These are phyloP conservation scores for Platyura marginata DNA, from an alignment of 1,140 invertebrate genomes.

Conservation along the genomic window DNA sequence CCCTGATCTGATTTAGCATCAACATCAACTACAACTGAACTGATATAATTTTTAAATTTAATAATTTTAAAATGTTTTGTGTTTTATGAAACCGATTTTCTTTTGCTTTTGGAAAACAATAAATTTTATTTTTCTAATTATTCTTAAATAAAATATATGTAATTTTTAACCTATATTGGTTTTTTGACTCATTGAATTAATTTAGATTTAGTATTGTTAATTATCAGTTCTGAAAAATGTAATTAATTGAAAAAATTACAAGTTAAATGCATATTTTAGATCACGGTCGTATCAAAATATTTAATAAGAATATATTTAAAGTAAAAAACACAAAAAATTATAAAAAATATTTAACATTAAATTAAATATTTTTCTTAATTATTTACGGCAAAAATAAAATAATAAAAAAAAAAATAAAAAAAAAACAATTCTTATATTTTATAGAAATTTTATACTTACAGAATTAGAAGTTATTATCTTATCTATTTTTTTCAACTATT, in stretches of 20 bases:
- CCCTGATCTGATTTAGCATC: constrained; percentile 5
- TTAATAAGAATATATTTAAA: too few relatives aligned
- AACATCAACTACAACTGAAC: constrained; percentile 5
- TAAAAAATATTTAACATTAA: too few relatives aligned
- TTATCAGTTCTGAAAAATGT: neutral
- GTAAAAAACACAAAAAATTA: too few relatives aligned
- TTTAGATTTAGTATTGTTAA: neutral
- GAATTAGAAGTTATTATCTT: too few relatives aligned
- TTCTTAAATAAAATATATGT: neutral
- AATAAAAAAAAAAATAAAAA: too few relatives aligned
- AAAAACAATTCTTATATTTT: too few relatives aligned
- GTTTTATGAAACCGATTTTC: neutral
- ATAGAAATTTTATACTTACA: too few relatives aligned
- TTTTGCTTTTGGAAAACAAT: constrained; percentile 1
- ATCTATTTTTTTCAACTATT: too few relatives aligned
- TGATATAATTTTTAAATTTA: constrained; percentile 3
- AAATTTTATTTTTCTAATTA: neutral
- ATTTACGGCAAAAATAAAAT: too few relatives aligned
- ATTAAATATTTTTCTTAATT: too few relatives aligned
- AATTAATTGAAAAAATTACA: neutral
- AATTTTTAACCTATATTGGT: neutral
- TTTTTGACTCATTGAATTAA: neutral
- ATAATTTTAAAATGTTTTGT: neutral
- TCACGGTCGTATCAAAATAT: constrained; percentile 4
- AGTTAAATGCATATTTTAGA: constrained; percentile 3